These are phyloP conservation scores for Erebia aethiops DNA, from an alignment of 2,888 invertebrate genomes.

Conservation along the genomic window DNA sequence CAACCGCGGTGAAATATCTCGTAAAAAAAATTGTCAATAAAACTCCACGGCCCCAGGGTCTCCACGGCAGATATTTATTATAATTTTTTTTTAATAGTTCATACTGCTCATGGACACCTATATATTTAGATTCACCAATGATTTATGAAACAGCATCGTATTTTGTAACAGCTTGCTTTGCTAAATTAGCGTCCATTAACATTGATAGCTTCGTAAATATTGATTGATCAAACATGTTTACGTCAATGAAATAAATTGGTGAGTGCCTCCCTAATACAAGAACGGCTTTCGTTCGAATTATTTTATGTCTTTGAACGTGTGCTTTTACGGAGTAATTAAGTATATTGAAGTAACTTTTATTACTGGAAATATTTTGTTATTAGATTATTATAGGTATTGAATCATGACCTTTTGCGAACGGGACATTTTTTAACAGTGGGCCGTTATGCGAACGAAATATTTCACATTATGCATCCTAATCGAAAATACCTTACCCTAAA, in stretches of 20 bases:
- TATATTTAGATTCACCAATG: background rate
- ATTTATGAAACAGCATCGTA: background rate
- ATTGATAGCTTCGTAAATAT: background rate
- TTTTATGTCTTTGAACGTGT: background rate
- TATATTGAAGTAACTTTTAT: background rate
- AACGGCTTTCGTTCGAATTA: background rate
- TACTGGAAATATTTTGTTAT: background rate
- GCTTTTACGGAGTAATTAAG: background rate
- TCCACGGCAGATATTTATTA: too few species aligned
- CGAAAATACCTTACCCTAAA: too few species aligned
- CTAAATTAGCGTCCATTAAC: background rate
- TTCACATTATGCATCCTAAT: too few species aligned
- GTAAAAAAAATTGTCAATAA: too few species aligned
- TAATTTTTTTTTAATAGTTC: background rate
- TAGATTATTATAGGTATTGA: background rate
- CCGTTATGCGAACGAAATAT: too few species aligned
- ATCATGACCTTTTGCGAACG: too few species aligned
- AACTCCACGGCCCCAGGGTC: too few species aligned
- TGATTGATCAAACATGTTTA: constrained; percentile 2
- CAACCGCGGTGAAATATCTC: too few species aligned
- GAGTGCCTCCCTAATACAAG: background rate
- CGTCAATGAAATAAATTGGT: constrained; percentile 5
- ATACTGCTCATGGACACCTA: background rate
- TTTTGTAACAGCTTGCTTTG: background rate
- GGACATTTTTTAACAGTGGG: too few species aligned